Base-by-base conservation (phyloP, 2,797 vertebrate species). In the Myotis daubentonii region DNA sequence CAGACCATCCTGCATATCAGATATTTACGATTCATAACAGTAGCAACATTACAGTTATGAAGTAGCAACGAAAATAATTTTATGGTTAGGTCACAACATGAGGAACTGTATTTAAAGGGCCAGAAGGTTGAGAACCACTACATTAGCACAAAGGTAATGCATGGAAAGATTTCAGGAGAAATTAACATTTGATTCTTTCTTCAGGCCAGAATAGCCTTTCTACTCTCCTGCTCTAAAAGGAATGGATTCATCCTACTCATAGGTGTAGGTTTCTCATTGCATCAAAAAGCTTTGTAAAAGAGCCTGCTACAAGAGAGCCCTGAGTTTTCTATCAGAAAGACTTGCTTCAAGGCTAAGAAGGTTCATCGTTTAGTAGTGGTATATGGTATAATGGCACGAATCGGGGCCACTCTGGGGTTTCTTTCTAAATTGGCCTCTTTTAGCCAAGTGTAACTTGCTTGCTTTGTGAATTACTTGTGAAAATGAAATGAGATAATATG, bases 161-260 rank as follows among this genome's bases (percentile, higher is more conserved):
- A 44, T 49, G n/a, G 70, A 55, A 94, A 93, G 70, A 85, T 41
- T 88, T 53, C 36, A 70, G 87, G 83, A 88, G 44, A 87, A 95
- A 62, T 68, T 70, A 89, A 55, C 13, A n/a, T 57, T 30, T 47
- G 53, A 44, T 84, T 78, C 49, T 89, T 80, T 85, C 81, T 78
- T 84, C 41, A 84, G 51, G 57, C 51, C 17, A 0, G 71, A 74
- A 53, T 49, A 78, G 25, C 12, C 62, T 79, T 85, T 87, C 76
- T 86, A 28, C 16, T 74, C 12, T 79, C 22, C 44, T 71, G 6
- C 65, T 91, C 75, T 38, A 57, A 78, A 89, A 91, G 79, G 70
- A 94, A 72, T 8, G 25, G 33, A 76, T 84, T 80, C 49, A 57
- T 86, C 55, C 20, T 81, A 19, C 20, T 72, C 72, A 15, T 28